These are phyloP conservation scores for Cottus gobio DNA, from an alignment of 2,113 vertebrate species.

Conservation along the genomic window DNA sequence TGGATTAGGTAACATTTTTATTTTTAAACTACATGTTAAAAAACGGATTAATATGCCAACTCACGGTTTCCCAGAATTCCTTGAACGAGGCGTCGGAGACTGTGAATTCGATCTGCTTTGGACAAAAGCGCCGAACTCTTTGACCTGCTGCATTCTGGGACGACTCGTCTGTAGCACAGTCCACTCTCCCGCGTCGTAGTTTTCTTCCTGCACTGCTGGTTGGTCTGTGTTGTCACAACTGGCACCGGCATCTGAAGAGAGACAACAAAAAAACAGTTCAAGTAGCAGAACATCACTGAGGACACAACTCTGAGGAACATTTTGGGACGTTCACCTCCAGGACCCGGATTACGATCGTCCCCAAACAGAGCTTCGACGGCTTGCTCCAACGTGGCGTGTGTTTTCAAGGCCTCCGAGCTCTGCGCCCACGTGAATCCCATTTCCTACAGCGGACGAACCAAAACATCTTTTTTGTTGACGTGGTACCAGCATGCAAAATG, in stretches of 20 bases:
- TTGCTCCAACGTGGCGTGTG: constrained; percentile 74
- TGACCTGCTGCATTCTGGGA: constrained; percentile 23
- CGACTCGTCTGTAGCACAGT: constrained; percentile 7
- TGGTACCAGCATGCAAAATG: neutral
- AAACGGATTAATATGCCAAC: neutral
- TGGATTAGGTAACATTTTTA: neutral
- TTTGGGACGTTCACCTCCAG: constrained; percentile 29
- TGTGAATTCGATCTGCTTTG: constrained; percentile 20
- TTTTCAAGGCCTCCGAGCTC: constrained; percentile 77
- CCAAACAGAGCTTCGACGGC: constrained; percentile 75
- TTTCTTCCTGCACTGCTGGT: neutral
- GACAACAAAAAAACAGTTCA: fast-evolving
- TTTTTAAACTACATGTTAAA: neutral
- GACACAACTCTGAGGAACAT: neutral
- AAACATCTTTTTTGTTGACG: neutral
- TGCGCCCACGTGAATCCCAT: constrained; percentile 80
- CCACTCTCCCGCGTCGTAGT: constrained; percentile 36
- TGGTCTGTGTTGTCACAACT: neutral
- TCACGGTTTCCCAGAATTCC: constrained; percentile 46
- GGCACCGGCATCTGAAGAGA: constrained; percentile 15
- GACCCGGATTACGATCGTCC: neutral
- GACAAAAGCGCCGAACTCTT: neutral
- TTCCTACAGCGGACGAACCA: constrained; percentile 67
- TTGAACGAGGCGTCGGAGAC: constrained; percentile 18
- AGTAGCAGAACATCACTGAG: neutral